Percentiles rank a stretch among this genome's conserved stretches.
Evolutionary conservation across 2,797 vertebrate genomes (phyloP).

Genomic region (Diplodus sargus): DNA sequence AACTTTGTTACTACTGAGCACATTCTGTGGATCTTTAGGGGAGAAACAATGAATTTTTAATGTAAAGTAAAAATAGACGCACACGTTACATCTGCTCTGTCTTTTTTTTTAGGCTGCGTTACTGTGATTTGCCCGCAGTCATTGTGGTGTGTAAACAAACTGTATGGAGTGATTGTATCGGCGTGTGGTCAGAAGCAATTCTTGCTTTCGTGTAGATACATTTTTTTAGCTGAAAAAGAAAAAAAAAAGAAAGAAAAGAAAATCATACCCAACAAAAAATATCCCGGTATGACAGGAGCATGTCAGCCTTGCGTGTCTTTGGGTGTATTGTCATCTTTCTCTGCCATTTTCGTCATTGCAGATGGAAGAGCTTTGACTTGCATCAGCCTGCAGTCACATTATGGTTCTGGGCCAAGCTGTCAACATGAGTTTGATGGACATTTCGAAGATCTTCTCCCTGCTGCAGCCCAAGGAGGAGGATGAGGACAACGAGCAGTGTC

Average conservation of each 20-base stretch:
- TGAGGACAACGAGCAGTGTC: constrained; percentile 79
- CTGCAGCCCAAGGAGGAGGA: constrained; percentile 91
- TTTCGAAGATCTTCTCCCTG: constrained; percentile 95
- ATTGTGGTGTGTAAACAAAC: constrained; percentile 9
- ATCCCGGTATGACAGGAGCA: constrained; percentile 10
- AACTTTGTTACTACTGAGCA: neutral
- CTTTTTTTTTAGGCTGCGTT: neutral
- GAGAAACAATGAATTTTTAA: neutral
- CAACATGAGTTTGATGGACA: constrained; percentile 94
- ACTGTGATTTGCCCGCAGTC: neutral
- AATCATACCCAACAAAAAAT: neutral
- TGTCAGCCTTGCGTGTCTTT: constrained; percentile 17
- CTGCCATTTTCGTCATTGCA: constrained; percentile 52
- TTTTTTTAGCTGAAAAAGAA: neutral
- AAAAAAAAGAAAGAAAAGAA: neutral
- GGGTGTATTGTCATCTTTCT: constrained; percentile 11
- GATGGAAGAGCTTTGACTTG: constrained; percentile 73
- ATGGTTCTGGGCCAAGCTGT: constrained; percentile 70
- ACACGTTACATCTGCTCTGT: neutral
- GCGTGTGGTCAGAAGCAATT: neutral
- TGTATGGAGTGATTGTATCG: neutral
- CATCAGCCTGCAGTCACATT: constrained; percentile 70
- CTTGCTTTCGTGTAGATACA: neutral
- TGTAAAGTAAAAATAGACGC: neutral
- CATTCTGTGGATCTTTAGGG: neutral